Evolutionary conservation across 2,888 invertebrate genomes (phyloP).

Genomic region (Temnothorax ravouxi): DNA sequence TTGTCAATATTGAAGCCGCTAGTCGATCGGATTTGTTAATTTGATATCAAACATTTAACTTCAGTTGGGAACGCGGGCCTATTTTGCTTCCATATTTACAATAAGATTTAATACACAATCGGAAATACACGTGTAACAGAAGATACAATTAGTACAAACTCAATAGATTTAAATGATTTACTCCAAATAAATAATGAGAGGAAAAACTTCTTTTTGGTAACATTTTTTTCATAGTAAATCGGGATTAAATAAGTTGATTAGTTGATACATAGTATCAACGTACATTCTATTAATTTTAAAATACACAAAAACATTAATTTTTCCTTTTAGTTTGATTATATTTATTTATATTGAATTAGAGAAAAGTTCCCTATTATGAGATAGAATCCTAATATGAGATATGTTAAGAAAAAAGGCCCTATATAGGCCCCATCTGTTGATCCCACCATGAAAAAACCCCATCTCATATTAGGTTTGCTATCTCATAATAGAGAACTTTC

Average conservation of each 20-base stretch:
- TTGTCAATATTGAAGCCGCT: slow-evolving; percentile 57
- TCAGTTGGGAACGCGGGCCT: slow-evolving; percentile 36
- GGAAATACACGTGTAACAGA: background rate
- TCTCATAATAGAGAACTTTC: too few species aligned
- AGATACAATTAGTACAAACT: background rate
- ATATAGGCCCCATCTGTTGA: too few species aligned
- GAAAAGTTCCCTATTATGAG: too few species aligned
- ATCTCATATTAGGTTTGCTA: too few species aligned
- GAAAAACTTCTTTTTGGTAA: background rate
- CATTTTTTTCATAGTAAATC: background rate
- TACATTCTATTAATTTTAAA: background rate
- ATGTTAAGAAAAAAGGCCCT: too few species aligned
- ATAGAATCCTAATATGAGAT: too few species aligned
- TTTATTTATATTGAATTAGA: background rate
- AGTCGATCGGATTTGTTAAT: slow-evolving; percentile 57
- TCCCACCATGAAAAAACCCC: too few species aligned
- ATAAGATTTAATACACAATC: slow-evolving; percentile 24
- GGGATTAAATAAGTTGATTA: background rate
- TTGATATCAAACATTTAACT: slow-evolving; percentile 61
- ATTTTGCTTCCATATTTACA: slow-evolving; percentile 52
- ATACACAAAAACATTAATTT: background rate
- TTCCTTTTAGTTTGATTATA: background rate
- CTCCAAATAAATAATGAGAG: background rate
- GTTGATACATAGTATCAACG: background rate
- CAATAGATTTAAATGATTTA: background rate